Percentiles rank a stretch among this genome's conserved stretches.
Conservation (phyloP, 2,797 vertebrate genomes). For the Crocodylus rhombifer region DNA sequence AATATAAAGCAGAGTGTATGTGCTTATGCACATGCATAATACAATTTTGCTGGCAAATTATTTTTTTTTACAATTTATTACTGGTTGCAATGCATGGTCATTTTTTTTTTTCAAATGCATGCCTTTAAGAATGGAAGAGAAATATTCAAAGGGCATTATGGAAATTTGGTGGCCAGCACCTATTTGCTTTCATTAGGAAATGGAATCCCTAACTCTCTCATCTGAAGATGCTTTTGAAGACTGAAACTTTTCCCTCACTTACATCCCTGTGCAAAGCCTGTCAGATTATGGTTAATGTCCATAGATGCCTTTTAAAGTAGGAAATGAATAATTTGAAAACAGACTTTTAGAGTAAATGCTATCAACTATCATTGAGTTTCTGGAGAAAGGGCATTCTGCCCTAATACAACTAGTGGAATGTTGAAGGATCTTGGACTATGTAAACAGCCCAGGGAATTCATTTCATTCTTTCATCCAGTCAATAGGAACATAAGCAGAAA, state of each 20-base stretch:
- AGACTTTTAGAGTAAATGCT: neutral
- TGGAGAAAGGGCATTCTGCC: neutral
- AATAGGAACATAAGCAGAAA: neutral
- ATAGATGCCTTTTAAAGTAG: neutral
- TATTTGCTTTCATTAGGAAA: neutral
- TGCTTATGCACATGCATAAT: neutral
- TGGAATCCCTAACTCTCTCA: neutral
- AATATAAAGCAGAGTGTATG: neutral
- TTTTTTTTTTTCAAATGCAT: neutral
- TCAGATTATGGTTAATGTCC: neutral
- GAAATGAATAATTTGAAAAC: neutral
- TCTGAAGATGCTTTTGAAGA: neutral
- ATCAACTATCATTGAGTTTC: neutral
- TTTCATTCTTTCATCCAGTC: neutral
- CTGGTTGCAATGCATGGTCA: neutral
- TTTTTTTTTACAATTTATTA: neutral
- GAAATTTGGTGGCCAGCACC: neutral
- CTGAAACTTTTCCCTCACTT: neutral
- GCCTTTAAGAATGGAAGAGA: neutral
- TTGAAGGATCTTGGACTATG: neutral
- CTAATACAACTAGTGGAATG: neutral
- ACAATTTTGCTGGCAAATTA: neutral
- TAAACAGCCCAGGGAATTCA: neutral
- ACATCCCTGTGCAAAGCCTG: neutral
- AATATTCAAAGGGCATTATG: neutral